Evolutionary conservation across 2,888 invertebrate species (phyloP).

Genomic region (Clusia tigrina): DNA sequence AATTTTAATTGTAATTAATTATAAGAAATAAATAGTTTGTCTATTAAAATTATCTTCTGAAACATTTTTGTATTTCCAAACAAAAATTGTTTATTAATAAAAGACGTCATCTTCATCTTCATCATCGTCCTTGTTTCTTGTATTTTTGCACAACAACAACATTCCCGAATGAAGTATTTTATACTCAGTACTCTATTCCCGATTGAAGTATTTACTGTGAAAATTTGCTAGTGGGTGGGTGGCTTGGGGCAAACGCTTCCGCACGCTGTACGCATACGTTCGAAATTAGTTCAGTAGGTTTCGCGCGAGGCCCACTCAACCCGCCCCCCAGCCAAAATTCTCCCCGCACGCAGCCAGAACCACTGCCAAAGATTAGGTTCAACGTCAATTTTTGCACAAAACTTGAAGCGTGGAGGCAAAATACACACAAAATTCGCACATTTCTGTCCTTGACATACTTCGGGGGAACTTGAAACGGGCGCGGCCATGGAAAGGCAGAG

Average conservation of each 20-base stretch:
- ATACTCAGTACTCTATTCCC: no score
- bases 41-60: no score
- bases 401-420: background rate
- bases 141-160: no score
- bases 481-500: conserved; percentile 4
- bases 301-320: conserved; percentile 15
- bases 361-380: conserved; percentile 28
- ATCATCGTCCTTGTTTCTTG: no score
- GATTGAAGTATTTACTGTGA: no score
- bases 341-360: conserved; percentile 5
- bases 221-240: background rate
- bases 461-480: conserved; percentile 34
- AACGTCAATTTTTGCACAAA: conserved; percentile 31
- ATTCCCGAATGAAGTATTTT: no score
- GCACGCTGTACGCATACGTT: background rate
- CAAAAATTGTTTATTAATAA: no score
- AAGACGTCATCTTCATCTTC: no score
- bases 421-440: conserved; percentile 54
- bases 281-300: conserved; percentile 58
- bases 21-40: no score
- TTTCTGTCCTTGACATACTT: conserved; percentile 62
- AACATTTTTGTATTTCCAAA: no score
- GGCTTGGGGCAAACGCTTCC: background rate
- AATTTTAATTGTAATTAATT: no score
- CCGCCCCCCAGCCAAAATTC: conserved; percentile 7